These are phyloP conservation scores for Parasteatoda lunata DNA, from an alignment of 2,888 invertebrate genomes.

Conservation along the genomic window DNA sequence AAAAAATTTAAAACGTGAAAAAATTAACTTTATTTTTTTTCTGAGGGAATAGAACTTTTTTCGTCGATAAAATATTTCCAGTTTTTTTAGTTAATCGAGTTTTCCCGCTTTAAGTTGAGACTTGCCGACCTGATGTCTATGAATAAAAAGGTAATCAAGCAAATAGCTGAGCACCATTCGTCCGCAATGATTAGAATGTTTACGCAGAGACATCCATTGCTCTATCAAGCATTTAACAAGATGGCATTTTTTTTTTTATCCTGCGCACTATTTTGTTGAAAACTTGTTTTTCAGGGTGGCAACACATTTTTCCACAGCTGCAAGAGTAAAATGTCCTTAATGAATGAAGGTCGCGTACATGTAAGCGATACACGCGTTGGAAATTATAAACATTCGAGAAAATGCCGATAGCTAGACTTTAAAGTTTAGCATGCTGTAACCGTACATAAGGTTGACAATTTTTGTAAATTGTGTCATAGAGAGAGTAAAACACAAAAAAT, in stretches of 20 bases:
- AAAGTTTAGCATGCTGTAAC: neutral
- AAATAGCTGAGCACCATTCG: too few species aligned
- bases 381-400: conserved; percentile 32
- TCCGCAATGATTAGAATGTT: too few species aligned
- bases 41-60: too few species aligned
- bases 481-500: neutral
- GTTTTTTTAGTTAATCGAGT: too few species aligned
- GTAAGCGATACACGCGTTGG: conserved; percentile 29
- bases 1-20: too few species aligned
- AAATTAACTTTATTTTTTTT: too few species aligned
- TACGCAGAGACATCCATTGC: too few species aligned
- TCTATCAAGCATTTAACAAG: too few species aligned
- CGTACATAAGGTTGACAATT: neutral
- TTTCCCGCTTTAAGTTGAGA: too few species aligned
- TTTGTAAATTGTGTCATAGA: neutral
- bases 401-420: conserved; percentile 9
- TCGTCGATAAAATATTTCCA: too few species aligned
- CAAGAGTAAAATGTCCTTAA: conserved; percentile 30
- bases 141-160: too few species aligned
- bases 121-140: too few species aligned
- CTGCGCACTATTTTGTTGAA: neutral
- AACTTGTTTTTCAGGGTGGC: conserved; percentile 39
- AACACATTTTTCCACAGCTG: conserved; percentile 35
- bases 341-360: conserved; percentile 54
- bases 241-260: neutral